Base-by-base conservation (phyloP, 2,888 invertebrate genomes). In the Spisula solida region DNA sequence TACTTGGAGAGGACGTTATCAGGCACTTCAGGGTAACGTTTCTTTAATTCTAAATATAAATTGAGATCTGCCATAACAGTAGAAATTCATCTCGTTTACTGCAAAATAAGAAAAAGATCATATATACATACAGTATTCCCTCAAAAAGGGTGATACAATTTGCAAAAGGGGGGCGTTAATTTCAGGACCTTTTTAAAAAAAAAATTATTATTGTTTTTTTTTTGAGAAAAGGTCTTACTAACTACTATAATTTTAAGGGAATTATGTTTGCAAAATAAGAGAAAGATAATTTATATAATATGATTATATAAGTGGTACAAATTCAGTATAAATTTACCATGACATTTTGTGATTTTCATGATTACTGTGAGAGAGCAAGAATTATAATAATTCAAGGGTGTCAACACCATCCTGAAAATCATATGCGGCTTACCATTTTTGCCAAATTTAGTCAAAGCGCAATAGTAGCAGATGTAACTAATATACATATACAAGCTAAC, bases 21-120 rank as follows among this genome's bases (percentile, higher is more conserved):
- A 1, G 95, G 93, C 20, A 95, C 91, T 81, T 95, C 94, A 47
- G 95, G 95, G 85, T 92, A 95, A 47, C 91, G 85, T 41, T 86
- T 86, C 85, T 90, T 94, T 79, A 95, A 87, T 82, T 94, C 94
- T 90, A 89, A 90, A 78, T 92, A 93, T 41, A 95, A 90, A 34
- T 92, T 91, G 41, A 78, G 88, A 91, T 94, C 92, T 81, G 90
- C 90, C 88, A 92, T 92, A 66, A 87, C 83, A 41, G 87, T 82
- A 66, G 88, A 88, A 91, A 93, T 89, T 93, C 92, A 92, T 92
- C 92, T 92, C 79, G 81, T 75, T 55, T 70, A 56, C 90, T 90
- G 85, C 34, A 90, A 87, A 51, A 12, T 66, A n/a, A 20, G 56
- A 56, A n/a, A 56, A 20, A 56, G 18, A 56, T 56, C 8, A 5